Base-by-base conservation (phyloP, 30 jellyfish, hydroid and myxozoan genomes). In the Turritopsis dohrnii region DNA sequence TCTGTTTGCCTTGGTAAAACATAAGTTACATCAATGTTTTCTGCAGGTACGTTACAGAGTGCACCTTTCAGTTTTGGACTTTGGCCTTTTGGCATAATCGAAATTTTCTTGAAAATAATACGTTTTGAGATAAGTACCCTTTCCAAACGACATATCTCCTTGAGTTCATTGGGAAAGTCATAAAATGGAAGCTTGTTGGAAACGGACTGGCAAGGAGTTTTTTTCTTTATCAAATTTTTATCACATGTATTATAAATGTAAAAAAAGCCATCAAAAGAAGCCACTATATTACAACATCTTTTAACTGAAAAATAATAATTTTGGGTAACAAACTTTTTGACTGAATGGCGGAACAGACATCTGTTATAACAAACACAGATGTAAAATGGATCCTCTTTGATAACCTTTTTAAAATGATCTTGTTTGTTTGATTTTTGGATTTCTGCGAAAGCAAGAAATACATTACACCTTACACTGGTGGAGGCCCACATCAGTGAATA, bases 71-170 rank as follows among this genome's bases (percentile, higher is more conserved):
- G n/a, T 84, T 84, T 84, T 52, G 88, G 88, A 17, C 54, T 20
- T 60, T 84, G 90, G 26, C 85, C 88, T 84, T 74, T 84, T 19
- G 87, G 79, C 90, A 84, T 72, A 65, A 84, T 84, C 18, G 65
- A 16, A 26, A 84, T 75, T 41, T 41, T 81, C 66, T 81, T 81
- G 1, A 81, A 81, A 25, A 7, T 20, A 31, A 74, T 20, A 20
- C 80, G 29, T 79, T 53, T 79, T n/a, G 29, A 22, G 41, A 79
- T 21, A 20, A 31, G 24, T 20, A 29, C 28, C 52, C 53, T 53
- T 52, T 79, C 80, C 29, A 79, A 53, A 16, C 52, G 27, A 7
- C 83, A 7, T 9, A 83, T n/a, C 8, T 13, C 65, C 53, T 24
- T 22, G 21, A 83, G 28, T 28, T 52, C 77, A 71, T 66, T 28